Evolutionary conservation across 2,113 vertebrate species (phyloP).

Genomic region (Oreochromis aureus): DNA sequence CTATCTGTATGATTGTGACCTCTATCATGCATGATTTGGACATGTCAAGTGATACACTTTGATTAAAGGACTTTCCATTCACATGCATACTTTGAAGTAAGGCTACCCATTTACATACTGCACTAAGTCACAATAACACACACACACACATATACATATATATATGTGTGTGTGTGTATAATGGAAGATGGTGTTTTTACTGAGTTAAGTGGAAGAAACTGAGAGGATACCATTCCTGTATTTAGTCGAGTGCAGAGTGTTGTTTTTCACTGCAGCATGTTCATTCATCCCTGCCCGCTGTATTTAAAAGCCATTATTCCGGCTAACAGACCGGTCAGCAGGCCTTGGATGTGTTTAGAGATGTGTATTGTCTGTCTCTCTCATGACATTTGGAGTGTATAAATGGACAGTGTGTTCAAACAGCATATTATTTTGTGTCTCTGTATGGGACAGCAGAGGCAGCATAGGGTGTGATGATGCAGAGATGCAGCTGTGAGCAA

Average conservation of each 20-base stretch:
- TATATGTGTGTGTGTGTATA: not conserved
- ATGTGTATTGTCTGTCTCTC: constrained; percentile 51
- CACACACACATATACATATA: not conserved
- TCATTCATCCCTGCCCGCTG: constrained; percentile 50
- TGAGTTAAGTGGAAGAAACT: not conserved
- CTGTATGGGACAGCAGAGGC: not conserved
- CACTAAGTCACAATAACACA: not conserved
- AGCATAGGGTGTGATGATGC: not conserved
- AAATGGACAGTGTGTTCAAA: constrained; percentile 49
- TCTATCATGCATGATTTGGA: not conserved
- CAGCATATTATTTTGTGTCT: not conserved
- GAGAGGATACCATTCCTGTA: not conserved
- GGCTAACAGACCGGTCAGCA: constrained; percentile 43
- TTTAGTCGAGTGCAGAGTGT: constrained; percentile 23
- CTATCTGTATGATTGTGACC: not conserved
- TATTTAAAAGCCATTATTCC: constrained; percentile 63
- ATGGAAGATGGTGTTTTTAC: not conserved
- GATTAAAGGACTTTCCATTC: not conserved
- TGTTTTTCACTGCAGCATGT: constrained; percentile 39
- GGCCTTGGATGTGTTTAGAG: constrained; percentile 55
- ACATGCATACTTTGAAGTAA: not conserved
- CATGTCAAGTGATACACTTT: not conserved
- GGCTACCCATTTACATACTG: not conserved
- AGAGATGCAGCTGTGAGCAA: constrained; percentile 22
- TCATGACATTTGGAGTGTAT: constrained; percentile 50